Conservation (phyloP, 2,113 vertebrate genomes). For the Pao palembangensis region DNA sequence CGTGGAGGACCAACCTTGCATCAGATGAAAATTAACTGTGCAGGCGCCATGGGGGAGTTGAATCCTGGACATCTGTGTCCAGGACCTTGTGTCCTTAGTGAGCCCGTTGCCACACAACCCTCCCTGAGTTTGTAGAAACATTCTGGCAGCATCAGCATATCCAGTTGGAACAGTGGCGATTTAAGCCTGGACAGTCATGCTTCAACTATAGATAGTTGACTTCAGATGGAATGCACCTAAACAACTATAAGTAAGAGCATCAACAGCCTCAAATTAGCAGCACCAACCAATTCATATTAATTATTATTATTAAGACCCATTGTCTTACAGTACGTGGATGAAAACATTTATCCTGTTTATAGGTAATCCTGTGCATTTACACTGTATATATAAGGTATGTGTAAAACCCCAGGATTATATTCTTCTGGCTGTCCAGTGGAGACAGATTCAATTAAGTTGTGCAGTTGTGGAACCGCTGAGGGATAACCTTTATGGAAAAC, state of each 20-base stretch:
- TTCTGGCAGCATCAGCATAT: constrained; percentile 45
- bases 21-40: constrained; percentile 64
- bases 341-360: neutral
- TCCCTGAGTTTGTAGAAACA: constrained; percentile 69
- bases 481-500: constrained; percentile 1
- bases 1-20: constrained; percentile 36
- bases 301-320: neutral
- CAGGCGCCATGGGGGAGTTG: constrained; percentile 53
- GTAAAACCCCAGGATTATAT: constrained; percentile 48
- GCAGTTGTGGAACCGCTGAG: constrained; percentile 30
- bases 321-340: no score
- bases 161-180: constrained; percentile 49
- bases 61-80: constrained; percentile 52
- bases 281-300: neutral
- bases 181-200: constrained; percentile 39
- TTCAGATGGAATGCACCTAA: constrained; percentile 7
- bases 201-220: constrained; percentile 26
- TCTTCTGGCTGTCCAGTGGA: constrained; percentile 43
- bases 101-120: constrained; percentile 70
- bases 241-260: neutral
- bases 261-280: no score
- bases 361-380: constrained; percentile 18
- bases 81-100: constrained; percentile 46
- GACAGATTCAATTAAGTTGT: constrained; percentile 62
- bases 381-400: constrained; percentile 25